phyloP scores from a whole-genome alignment of 2,797 vertebrate species.

The Myotis planiceps region DNA sequence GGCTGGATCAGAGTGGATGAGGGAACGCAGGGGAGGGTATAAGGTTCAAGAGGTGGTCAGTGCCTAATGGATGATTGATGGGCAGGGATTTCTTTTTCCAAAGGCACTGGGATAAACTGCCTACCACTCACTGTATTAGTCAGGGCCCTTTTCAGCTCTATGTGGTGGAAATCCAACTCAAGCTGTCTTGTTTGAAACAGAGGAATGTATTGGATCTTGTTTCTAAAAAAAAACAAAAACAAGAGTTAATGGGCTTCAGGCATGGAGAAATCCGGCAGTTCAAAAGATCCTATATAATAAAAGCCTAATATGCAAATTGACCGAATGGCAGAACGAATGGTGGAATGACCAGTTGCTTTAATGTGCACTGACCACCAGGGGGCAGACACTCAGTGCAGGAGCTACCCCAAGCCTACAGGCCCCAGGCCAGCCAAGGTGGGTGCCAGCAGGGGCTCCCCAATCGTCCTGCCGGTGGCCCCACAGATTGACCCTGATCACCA shows the following conservation, averaged over 20 bases:
- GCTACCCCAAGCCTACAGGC: no score
- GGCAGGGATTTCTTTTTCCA: not conserved
- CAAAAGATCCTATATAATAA: not conserved
- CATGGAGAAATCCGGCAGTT: not conserved
- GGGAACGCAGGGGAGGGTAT: no score
- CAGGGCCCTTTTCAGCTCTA: not conserved
- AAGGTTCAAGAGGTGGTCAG: not conserved
- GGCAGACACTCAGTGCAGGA: no score
- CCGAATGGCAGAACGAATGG: fast-evolving
- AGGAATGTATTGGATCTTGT: not conserved
- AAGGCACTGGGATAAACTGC: not conserved
- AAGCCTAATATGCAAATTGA: no score
- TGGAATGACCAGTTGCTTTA: no score
- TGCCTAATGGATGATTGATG: not conserved
- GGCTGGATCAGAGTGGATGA: not conserved
- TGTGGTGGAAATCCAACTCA: not conserved
- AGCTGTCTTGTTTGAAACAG: not conserved
- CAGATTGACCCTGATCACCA: no score
- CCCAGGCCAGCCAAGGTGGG: no score
- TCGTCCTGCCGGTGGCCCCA: no score
- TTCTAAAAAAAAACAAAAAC: not conserved
- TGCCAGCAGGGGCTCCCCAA: no score
- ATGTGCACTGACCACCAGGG: no score
- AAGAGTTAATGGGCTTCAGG: not conserved
- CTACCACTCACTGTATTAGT: not conserved